phyloP scores from a whole-genome alignment of 2,113 vertebrate species.

The Protomyctophum bolini region DNA sequence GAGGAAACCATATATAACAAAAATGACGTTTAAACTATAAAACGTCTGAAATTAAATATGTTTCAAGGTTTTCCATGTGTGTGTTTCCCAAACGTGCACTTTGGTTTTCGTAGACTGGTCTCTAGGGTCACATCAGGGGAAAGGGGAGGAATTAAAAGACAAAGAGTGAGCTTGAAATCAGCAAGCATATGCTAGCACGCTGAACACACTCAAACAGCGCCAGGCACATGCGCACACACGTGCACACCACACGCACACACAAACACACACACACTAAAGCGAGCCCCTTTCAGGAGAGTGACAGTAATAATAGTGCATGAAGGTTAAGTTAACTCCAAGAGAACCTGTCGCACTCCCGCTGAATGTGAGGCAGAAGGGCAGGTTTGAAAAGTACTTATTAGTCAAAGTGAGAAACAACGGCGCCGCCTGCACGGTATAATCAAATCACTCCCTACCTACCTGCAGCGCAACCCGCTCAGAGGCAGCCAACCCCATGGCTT shows the following conservation, averaged over 20 bases:
- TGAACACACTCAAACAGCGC: no score
- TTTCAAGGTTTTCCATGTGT: no score
- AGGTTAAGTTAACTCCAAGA: constrained; percentile 70
- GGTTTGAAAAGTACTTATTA: constrained; percentile 82
- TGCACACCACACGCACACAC: constrained; percentile 4
- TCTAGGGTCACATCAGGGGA: constrained; percentile 26
- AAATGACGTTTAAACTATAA: no score
- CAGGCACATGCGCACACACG: not conserved
- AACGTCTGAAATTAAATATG: no score
- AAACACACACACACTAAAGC: constrained; percentile 23
- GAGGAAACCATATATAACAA: no score
- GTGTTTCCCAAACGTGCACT: constrained; percentile 1
- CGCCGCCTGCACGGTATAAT: constrained; percentile 84
- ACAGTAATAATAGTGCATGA: constrained; percentile 77
- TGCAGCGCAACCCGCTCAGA: constrained; percentile 62
- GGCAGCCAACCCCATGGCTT: constrained; percentile 34
- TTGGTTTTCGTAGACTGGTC: not conserved
- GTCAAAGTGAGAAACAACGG: constrained; percentile 87
- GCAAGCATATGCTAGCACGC: no score
- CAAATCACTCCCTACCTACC: constrained; percentile 78
- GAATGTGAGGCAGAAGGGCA: constrained; percentile 65
- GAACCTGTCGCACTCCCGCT: constrained; percentile 61
- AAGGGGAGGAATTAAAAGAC: constrained; percentile 63
- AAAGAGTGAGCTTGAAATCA: constrained; percentile 30
- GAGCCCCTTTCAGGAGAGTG: constrained; percentile 65